phyloP scores from a whole-genome alignment of 2,888 invertebrate species.

The Pammene fasciana region DNA sequence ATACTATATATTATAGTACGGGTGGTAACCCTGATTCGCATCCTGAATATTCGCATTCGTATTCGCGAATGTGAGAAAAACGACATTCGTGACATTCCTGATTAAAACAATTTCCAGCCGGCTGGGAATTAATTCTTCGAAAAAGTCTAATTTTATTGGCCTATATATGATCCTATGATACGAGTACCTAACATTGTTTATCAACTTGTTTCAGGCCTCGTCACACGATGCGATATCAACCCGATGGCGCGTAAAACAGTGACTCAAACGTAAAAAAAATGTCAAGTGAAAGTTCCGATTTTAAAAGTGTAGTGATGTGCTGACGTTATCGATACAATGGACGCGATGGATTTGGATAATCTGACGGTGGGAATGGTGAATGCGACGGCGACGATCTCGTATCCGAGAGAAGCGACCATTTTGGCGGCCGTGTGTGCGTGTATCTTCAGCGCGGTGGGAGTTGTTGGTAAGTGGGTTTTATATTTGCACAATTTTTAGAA shows the following conservation, averaged over 20 bases:
- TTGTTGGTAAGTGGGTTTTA: slow-evolving; percentile 85
- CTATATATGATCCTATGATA: no score
- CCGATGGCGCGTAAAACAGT: slow-evolving; percentile 45
- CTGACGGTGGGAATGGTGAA: slow-evolving; percentile 54
- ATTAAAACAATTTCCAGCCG: no score
- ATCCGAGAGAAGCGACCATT: slow-evolving; percentile 89
- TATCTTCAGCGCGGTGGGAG: slow-evolving; percentile 90
- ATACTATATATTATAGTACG: no score
- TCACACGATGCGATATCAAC: slow-evolving; percentile 44
- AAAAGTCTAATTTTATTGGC: no score
- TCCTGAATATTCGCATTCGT: no score
- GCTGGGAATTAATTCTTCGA: no score
- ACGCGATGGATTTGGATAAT: slow-evolving; percentile 48
- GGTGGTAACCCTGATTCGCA: no score
- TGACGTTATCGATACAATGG: slow-evolving; percentile 57
- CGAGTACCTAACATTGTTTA: slow-evolving; percentile 33
- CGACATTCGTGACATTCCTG: no score
- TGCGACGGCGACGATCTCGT: slow-evolving; percentile 66
- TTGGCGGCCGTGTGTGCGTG: slow-evolving; percentile 91
- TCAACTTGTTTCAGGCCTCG: slow-evolving; percentile 57
- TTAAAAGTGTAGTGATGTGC: slow-evolving; percentile 53
- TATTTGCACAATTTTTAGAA: slow-evolving; percentile 1
- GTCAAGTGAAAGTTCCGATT: slow-evolving; percentile 57
- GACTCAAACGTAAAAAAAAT: slow-evolving; percentile 50
- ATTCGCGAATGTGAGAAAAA: no score